A percentile compares a stretch with the other conserved stretches of the same genome.
Evolutionary conservation across 2,113 vertebrate genomes (phyloP).

Genomic region (Elephantulus edwardii): DNA sequence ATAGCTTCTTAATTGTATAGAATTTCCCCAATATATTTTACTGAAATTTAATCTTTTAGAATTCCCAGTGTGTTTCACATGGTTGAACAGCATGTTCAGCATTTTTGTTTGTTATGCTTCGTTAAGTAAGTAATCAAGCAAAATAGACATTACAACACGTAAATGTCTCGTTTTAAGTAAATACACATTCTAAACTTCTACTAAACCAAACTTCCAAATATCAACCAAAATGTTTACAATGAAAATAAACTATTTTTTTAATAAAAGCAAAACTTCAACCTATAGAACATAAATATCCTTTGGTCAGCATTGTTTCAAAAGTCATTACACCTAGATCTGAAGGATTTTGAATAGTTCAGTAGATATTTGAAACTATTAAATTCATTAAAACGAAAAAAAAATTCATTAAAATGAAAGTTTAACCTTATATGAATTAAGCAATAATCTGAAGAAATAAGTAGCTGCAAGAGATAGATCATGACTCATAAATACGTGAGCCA

Average conservation of each 20-base stretch:
- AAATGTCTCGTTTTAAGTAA: slow-evolving; percentile 39
- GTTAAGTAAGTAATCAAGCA: slow-evolving; percentile 50
- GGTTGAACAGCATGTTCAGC: slow-evolving; percentile 46
- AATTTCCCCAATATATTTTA: slow-evolving; percentile 47
- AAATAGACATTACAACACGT: slow-evolving; percentile 33
- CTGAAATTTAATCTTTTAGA: slow-evolving; percentile 49
- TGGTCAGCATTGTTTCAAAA: neutral
- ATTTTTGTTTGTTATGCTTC: slow-evolving; percentile 29
- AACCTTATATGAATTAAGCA: slow-evolving; percentile 31
- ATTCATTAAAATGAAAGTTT: neutral
- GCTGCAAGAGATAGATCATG: neutral
- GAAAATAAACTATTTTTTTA: neutral
- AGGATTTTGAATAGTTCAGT: neutral
- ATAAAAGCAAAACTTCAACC: neutral
- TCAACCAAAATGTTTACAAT: neutral
- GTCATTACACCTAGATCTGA: neutral
- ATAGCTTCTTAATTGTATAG: slow-evolving; percentile 48
- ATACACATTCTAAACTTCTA: slow-evolving; percentile 10
- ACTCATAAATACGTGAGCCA: neutral
- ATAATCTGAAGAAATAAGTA: slow-evolving; percentile 15
- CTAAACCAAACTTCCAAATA: slow-evolving; percentile 45
- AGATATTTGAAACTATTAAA: neutral
- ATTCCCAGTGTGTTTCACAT: slow-evolving; percentile 18
- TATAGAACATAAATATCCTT: neutral
- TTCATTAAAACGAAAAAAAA: neutral